phyloP scores from a whole-genome alignment of 1,140 invertebrate genomes.

The Hydropsyche tenuis region DNA sequence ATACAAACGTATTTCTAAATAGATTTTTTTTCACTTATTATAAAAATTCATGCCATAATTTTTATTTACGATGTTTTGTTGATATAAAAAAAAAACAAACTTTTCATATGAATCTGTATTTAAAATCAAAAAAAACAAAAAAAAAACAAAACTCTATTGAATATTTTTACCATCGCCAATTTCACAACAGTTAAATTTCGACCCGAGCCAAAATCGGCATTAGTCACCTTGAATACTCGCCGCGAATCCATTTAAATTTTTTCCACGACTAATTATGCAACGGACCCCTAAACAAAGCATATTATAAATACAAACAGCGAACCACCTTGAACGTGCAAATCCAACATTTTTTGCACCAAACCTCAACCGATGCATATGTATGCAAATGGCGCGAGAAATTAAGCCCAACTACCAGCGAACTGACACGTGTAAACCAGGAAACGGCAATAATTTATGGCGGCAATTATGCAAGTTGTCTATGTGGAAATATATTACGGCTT shows the following conservation, averaged over 20 bases:
- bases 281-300: no score
- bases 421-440: not conserved
- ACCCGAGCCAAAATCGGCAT: not conserved
- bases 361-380: not conserved
- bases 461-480: slow-evolving; percentile 7
- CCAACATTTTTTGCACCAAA: not conserved
- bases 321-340: slow-evolving; percentile 17
- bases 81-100: no score
- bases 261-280: slow-evolving; percentile 8
- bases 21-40: no score
- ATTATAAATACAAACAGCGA: not conserved
- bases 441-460: not conserved
- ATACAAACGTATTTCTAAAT: no score
- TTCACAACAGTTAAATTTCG: no score
- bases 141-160: no score
- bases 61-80: no score
- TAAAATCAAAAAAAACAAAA: not conserved
- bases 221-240: slow-evolving; percentile 5
- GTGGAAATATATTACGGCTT: no score
- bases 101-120: not conserved
- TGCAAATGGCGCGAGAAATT: not conserved
- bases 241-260: not conserved
- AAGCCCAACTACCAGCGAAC: no score
- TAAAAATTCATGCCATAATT: no score
- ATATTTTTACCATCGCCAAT: no score